These are phyloP conservation scores for Chironomus tentans DNA, from an alignment of 2,888 invertebrate genomes.

Conservation along the genomic window DNA sequence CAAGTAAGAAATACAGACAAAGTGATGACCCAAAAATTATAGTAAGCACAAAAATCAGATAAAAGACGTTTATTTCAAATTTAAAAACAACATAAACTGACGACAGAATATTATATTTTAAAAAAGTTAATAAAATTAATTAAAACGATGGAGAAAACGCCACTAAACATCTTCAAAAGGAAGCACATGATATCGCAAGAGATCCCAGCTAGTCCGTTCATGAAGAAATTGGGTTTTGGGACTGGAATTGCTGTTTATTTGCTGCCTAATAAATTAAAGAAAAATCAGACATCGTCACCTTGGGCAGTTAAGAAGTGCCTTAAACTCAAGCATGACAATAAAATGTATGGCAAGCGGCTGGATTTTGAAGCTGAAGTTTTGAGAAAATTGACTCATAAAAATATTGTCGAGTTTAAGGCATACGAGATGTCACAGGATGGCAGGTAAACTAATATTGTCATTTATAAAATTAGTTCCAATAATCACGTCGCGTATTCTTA, in stretches of 20 bases:
- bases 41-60: too few relatives aligned
- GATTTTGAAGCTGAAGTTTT: constrained; percentile 63
- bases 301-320: constrained; percentile 75
- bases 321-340: constrained; percentile 41
- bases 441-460: constrained; percentile 29
- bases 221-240: constrained; percentile 65
- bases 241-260: constrained; percentile 73
- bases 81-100: too few relatives aligned
- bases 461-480: not conserved
- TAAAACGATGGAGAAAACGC: constrained; percentile 13
- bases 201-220: constrained; percentile 65
- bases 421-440: constrained; percentile 37
- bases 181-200: constrained; percentile 33
- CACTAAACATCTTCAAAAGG: constrained; percentile 31
- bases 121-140: not conserved
- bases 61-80: too few relatives aligned
- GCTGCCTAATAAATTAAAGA: constrained; percentile 35
- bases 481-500: constrained; percentile 29
- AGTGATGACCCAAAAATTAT: too few relatives aligned
- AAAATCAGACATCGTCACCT: constrained; percentile 56
- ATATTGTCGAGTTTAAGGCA: constrained; percentile 68
- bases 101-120: not conserved
- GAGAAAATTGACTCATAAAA: constrained; percentile 60
- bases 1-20: too few relatives aligned
- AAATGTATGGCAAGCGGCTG: constrained; percentile 45